Evolutionary conservation across 1,140 invertebrate genomes (phyloP).

Genomic region (Rhynchophorus ferrugineus): DNA sequence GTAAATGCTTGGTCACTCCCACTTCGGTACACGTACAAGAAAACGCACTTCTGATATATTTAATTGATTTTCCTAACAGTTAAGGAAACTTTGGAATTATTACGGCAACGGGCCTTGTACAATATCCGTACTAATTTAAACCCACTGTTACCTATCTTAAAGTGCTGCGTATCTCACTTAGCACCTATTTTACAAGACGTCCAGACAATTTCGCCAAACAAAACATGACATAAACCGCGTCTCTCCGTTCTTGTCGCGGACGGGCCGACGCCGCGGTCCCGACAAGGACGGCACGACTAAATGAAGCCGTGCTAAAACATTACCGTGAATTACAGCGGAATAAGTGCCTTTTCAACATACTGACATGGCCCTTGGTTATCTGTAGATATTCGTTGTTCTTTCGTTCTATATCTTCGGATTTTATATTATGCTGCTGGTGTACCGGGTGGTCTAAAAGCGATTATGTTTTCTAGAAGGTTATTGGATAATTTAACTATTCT

Average conservation of each 20-base stretch:
- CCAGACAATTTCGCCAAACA: slow-evolving; percentile 11
- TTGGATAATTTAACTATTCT: too few species aligned
- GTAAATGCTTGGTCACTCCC: too few species aligned
- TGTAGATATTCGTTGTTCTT: slow-evolving; percentile 7
- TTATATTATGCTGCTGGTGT: background rate
- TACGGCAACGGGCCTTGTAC: background rate
- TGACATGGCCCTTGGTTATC: slow-evolving; percentile 13
- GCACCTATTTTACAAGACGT: slow-evolving; percentile 17
- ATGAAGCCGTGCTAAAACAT: slow-evolving; percentile 21
- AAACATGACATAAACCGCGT: slow-evolving; percentile 19
- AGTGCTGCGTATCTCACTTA: slow-evolving; percentile 18
- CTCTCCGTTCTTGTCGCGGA: slow-evolving; percentile 5
- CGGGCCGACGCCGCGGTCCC: slow-evolving; percentile 1
- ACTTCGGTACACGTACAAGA: background rate
- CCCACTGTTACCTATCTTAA: slow-evolving; percentile 6
- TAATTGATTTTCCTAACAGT: background rate
- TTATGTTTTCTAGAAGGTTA: background rate
- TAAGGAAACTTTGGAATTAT: background rate
- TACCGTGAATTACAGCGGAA: slow-evolving; percentile 27
- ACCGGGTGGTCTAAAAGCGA: background rate
- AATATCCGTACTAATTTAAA: slow-evolving; percentile 7
- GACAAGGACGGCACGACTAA: slow-evolving; percentile 16
- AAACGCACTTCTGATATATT: background rate
- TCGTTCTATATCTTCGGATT: slow-evolving; percentile 1
- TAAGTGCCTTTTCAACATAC: slow-evolving; percentile 25